Evolutionary conservation across 2,888 invertebrate genomes (phyloP), one percentile per base, ranked within the genome.

Genomic region (Bruchidius siliquastri): DNA sequence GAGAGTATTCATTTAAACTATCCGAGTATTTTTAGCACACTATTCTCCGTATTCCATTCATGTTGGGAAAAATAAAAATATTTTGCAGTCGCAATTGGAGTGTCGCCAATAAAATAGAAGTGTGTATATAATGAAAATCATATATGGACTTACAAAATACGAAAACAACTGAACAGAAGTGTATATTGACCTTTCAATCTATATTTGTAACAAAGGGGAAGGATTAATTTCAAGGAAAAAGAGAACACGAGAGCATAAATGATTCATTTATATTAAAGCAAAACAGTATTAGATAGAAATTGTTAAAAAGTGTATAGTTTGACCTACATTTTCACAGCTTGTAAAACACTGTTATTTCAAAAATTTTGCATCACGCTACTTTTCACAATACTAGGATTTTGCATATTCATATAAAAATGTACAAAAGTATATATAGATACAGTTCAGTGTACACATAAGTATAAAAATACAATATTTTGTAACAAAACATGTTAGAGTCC

Each of bases 231-330:
- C 49, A 49, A 49, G 49, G 49, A 49, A 49, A 49, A n/a, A 49
- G 3, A 49, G 13, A 49, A 49, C 49, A 49, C 13, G 18, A 49
- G 1, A 13, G 20, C 26, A 69, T 69, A 68, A 72, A 72, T 69
- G 69, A 68, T 26, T 72, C 72, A 72, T 69, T 69, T 72, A 70
- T 73, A 68, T 71, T 73, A 69, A 71, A 73, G 73, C 73, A 71
- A 73, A 73, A 73, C 73, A 73, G 68, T 73, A 49, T 73, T 73
- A 71, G 71, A 21, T 73, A 71, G 71, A 21, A 32, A 22, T 69
- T 72, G 70, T 66, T 70, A 70, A 72, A 32, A 72, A 72, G 26
- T 72, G 67, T 69, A 69, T 70, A 70, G 49, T 49, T 49, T 49
- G 49, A 49, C 49, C 49, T 49, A 49, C 49, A 49, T 49, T 49